These are phyloP conservation scores for Nylanderia fulva DNA, from an alignment of 1,140 invertebrate genomes.

Conservation along the genomic window DNA sequence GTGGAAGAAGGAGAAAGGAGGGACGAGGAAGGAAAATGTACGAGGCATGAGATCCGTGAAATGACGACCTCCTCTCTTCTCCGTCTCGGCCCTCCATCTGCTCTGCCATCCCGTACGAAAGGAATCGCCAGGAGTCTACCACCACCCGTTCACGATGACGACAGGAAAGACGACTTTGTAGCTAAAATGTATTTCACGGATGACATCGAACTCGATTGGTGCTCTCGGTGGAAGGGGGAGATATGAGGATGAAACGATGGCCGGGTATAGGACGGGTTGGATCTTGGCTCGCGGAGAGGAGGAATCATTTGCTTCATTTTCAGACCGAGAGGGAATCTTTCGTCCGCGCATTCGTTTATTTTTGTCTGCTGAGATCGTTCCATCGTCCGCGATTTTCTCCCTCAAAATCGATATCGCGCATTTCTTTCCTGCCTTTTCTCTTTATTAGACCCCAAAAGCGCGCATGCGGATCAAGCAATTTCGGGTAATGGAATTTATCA, in stretches of 20 bases:
- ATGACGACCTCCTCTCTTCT: slow-evolving; percentile 26
- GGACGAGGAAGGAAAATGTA: slow-evolving; percentile 40
- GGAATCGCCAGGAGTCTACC: slow-evolving; percentile 61
- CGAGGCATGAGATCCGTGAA: slow-evolving; percentile 29
- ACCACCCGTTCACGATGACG: slow-evolving; percentile 40
- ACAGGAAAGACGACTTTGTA: slow-evolving; percentile 62
- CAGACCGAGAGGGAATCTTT: slow-evolving; percentile 79
- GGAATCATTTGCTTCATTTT: slow-evolving; percentile 76
- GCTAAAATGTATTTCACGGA: slow-evolving; percentile 76
- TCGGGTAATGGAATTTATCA: slow-evolving; percentile 68
- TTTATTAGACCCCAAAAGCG: background rate
- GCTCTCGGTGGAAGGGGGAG: slow-evolving; percentile 34
- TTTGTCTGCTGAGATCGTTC: slow-evolving; percentile 73
- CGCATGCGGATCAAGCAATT: slow-evolving; percentile 37
- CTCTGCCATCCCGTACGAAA: slow-evolving; percentile 50
- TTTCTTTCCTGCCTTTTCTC: background rate
- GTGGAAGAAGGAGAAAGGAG: slow-evolving; percentile 26
- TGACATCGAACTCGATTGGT: slow-evolving; percentile 69
- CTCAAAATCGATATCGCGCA: background rate
- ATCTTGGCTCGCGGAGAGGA: background rate
- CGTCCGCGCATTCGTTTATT: slow-evolving; percentile 79
- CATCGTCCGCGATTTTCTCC: slow-evolving; percentile 40
- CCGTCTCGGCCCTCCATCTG: slow-evolving; percentile 59
- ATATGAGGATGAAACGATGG: slow-evolving; percentile 57
- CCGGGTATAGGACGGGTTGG: background rate